Evolutionary conservation across 1,140 invertebrate species (phyloP), one percentile per base, ranked within the genome.

Genomic region (Aphis craccivora): DNA sequence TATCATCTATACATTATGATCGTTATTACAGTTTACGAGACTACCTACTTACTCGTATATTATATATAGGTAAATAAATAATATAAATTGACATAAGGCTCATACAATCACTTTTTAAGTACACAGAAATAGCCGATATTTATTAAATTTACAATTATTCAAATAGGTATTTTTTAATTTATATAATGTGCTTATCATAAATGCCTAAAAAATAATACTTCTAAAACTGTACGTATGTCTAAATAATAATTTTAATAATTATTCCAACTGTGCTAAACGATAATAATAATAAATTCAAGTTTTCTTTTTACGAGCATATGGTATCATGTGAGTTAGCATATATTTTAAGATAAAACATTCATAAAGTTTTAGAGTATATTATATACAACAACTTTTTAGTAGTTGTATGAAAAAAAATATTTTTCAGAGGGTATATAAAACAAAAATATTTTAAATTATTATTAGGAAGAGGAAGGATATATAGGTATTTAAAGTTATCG

Each of bases 401-500:
- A 53, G 88, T 43, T 37, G 51, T 90, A 60, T 7, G 23, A 37
- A 25, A 90, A 55, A 53, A 55, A 40, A 90, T 60, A 60, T 40
- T 90, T 4, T 35, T n/a, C n/a, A n/a, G 5, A 43, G 53, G 3
- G 25, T n/a, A 2, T 43, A 90, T 43, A 43, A 90, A 90, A 60
- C 89, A 43, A 90, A 90, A 90, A 67, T 90, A 90, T 90, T 90
- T 67, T 67, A 90, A 90, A 90, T 67, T 60, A 67, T 67, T 60
- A 90, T 90, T 43, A 60, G 51, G 55, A 67, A 14, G 53, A 67
- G 23, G 55, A 67, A 90, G 88, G 53, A 43, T 90, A 67, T 45
- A 55, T 93, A 93, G 48, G 48, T 93, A 86, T 84, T 93, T 93
- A 84, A 93, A 93, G 81, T 93, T 93, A 93, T 93, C 81, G 81